phyloP scores from a whole-genome alignment of 2,113 vertebrate genomes.

The Synchiropus splendidus region DNA sequence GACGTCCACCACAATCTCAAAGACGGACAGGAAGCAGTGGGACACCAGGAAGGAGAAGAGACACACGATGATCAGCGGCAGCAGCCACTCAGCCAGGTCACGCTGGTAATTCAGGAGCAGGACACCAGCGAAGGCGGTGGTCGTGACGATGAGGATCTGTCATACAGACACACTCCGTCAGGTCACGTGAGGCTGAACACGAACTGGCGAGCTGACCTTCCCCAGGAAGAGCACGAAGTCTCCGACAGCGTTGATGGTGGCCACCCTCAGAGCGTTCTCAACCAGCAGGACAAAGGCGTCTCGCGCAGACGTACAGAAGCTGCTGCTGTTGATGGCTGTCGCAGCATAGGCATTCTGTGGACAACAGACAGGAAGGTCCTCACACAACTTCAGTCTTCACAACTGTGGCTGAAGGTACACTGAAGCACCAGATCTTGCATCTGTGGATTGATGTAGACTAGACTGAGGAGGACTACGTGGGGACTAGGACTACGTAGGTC shows the following conservation, averaged over 20 bases:
- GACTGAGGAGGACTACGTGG: too few species aligned
- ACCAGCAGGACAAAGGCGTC: constrained; percentile 95
- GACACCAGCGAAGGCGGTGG: constrained; percentile 85
- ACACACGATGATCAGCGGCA: constrained; percentile 91
- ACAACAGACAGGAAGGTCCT: neutral
- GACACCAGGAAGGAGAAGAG: constrained; percentile 96
- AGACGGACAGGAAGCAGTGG: constrained; percentile 97
- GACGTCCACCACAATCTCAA: constrained; percentile 97
- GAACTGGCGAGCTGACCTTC: constrained; percentile 69
- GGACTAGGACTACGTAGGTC: neutral
- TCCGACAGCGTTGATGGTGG: constrained; percentile 92
- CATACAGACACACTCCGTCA: neutral
- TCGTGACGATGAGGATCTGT: constrained; percentile 87
- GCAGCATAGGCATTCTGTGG: constrained; percentile 93
- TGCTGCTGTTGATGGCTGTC: constrained; percentile 97
- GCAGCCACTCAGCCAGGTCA: constrained; percentile 91
- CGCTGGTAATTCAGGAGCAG: constrained; percentile 90
- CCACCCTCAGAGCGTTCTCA: constrained; percentile 92
- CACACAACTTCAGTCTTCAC: too few species aligned
- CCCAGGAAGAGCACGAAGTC: constrained; percentile 96
- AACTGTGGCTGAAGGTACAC: neutral
- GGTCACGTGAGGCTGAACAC: neutral
- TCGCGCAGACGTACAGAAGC: constrained; percentile 95
- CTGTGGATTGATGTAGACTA: too few species aligned
- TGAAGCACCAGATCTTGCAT: too few species aligned